Evolutionary conservation across 2,888 invertebrate genomes (phyloP), one percentile per base, ranked within the genome.

Genomic region (Ennomos erosarius): DNA sequence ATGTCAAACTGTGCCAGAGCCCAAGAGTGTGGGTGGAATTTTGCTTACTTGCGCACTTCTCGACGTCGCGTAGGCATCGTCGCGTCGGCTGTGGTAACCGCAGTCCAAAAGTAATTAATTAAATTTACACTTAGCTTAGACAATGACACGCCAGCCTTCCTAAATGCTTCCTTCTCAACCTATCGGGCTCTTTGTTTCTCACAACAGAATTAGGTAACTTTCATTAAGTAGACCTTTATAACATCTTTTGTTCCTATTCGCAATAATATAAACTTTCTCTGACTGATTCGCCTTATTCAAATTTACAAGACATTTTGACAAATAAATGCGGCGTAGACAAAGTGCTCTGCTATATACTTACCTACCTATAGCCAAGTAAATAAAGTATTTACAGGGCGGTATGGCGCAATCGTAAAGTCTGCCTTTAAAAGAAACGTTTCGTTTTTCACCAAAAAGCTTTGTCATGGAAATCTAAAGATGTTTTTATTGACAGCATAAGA

Each of bases 71-170:
- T n/a, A n/a, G n/a, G n/a, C 53, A 44, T 34, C 56, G 51, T 62
- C 68, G 51, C 56, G 51, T 62, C 68, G 51, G 55, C 62, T 57
- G 55, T 57, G 61, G 61, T 59, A 65, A 67, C 72, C 68, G 61
- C 62, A 67, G 70, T 68, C 68, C 73, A 70, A 73, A 73, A 73
- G 71, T 75, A 77, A 78, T 75, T 77, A 77, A 76, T 77, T 75
- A 69, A 73, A 74, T 74, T 74, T 74, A 76, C 74, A 74, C 67
- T 74, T 73, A 68, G 69, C 68, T 59, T 58, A 74, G 68, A 79
- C 71, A 79, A 74, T 74, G 64, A 70, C 73, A 68, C 62, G 53
- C 54, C 58, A 63, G 48, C 49, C 58, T 40, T 10, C 38, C 55
- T 67, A 67, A 71, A 65, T 60, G 63, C 64, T 64, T n/a, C 66